phyloP scores from a whole-genome alignment of 2,797 vertebrate species.

The Garrulus glandarius region DNA sequence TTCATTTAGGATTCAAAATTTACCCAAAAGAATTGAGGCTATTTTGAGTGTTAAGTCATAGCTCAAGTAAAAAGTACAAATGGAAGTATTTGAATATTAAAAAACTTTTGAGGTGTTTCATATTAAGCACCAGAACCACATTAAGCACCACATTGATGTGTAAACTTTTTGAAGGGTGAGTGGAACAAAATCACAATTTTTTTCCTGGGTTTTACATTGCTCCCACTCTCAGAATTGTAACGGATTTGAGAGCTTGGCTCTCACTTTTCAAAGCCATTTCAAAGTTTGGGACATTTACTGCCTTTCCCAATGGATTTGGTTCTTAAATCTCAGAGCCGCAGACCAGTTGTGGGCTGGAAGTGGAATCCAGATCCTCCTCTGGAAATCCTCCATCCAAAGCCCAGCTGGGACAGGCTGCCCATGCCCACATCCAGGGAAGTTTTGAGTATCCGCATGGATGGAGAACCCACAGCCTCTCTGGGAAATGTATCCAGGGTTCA shows the following conservation, averaged over 20 bases:
- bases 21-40: background rate
- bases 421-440: rapidly evolving
- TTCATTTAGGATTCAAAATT: background rate
- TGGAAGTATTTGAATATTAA: background rate
- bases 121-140: background rate
- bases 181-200: background rate
- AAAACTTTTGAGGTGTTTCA: background rate
- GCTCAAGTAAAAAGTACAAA: background rate
- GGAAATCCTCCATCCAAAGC: background rate
- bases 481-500: background rate
- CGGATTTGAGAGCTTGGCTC: background rate
- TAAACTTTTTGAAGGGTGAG: background rate
- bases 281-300: background rate
- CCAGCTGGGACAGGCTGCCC: background rate
- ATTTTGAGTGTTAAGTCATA: background rate
- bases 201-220: background rate
- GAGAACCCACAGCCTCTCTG: background rate
- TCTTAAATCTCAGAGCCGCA: background rate
- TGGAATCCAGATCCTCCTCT: background rate
- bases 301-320: background rate
- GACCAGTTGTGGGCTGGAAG: background rate
- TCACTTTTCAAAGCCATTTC: background rate
- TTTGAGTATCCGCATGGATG: background rate
- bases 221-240: background rate
- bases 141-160: background rate